Percentiles rank a stretch among this genome's conserved stretches.
phyloP scores from a whole-genome alignment of 2,888 invertebrate species.

The Dicyrtomina minuta region DNA sequence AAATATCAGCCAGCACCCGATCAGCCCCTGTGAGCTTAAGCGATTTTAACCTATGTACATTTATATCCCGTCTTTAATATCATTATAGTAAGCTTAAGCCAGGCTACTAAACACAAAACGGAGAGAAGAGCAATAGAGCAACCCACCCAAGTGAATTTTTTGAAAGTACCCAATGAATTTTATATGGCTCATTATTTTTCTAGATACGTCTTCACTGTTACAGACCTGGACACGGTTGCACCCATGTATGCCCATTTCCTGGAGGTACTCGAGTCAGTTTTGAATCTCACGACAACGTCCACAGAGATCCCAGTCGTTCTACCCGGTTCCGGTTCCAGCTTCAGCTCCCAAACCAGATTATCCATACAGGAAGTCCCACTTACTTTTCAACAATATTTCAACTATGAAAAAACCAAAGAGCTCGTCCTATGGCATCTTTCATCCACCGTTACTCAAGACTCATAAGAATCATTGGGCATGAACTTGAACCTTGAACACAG shows the following conservation, averaged over 20 bases:
- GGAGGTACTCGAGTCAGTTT: conserved; percentile 60
- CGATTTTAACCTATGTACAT: too few species aligned
- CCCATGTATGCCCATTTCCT: conserved; percentile 85
- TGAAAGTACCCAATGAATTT: conserved; percentile 5
- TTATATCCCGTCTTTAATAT: too few species aligned
- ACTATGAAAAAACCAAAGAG: conserved; percentile 76
- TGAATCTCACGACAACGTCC: conserved; percentile 36
- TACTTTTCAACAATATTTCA: conserved; percentile 74
- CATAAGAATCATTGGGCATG: too few species aligned
- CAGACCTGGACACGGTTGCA: conserved; percentile 77
- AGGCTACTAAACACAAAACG: too few species aligned
- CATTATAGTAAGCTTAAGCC: too few species aligned
- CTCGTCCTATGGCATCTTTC: conserved; percentile 66
- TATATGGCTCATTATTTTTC: conserved; percentile 22
- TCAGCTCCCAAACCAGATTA: conserved; percentile 64
- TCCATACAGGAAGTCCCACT: conserved; percentile 56
- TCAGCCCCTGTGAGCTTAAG: neutral
- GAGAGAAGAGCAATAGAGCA: too few species aligned
- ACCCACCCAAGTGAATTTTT: conserved; percentile 1
- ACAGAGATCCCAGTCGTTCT: conserved; percentile 14
- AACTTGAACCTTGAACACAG: too few species aligned
- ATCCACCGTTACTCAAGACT: conserved; percentile 4
- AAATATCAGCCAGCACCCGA: neutral
- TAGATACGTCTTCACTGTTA: conserved; percentile 78
- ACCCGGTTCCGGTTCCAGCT: neutral